Percentiles rank a stretch among this genome's conserved stretches.
Evolutionary conservation across 2,113 vertebrate genomes (phyloP).

Genomic region (Salvelinus fontinalis): DNA sequence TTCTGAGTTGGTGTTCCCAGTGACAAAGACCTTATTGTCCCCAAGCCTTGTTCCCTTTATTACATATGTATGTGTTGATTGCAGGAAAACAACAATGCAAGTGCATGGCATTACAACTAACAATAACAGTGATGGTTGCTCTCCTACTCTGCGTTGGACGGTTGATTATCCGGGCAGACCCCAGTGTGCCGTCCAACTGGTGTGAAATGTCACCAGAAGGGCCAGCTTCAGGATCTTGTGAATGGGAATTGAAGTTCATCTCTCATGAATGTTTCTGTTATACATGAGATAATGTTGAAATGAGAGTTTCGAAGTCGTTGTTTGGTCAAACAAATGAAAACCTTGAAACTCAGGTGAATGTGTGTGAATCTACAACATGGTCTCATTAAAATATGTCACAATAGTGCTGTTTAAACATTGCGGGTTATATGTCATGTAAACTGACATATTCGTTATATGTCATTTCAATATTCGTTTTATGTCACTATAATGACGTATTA

Average conservation of each 20-base stretch:
- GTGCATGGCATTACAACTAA: conserved; percentile 66
- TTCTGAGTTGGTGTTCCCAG: conserved; percentile 46
- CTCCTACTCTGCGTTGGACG: conserved; percentile 61
- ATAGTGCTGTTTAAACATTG: no score
- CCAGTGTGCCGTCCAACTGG: conserved; percentile 51
- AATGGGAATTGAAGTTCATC: conserved; percentile 35
- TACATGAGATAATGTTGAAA: neutral
- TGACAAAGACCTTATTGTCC: conserved; percentile 68
- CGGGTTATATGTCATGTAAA: no score
- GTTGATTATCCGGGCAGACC: conserved; percentile 64
- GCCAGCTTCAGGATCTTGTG: conserved; percentile 48
- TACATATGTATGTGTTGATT: conserved; percentile 77
- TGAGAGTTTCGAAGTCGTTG: neutral
- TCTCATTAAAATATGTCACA: no score
- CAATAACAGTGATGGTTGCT: conserved; percentile 72
- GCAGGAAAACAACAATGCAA: conserved; percentile 66
- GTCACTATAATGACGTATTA: no score
- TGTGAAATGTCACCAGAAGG: conserved; percentile 59
- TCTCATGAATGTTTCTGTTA: conserved; percentile 6
- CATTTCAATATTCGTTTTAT: no score
- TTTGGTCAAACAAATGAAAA: neutral
- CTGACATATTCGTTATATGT: no score
- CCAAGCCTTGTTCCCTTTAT: conserved; percentile 64
- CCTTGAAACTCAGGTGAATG: no score
- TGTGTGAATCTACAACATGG: no score